phyloP scores from a whole-genome alignment of 2,888 invertebrate species.

The Acronicta aceris region DNA sequence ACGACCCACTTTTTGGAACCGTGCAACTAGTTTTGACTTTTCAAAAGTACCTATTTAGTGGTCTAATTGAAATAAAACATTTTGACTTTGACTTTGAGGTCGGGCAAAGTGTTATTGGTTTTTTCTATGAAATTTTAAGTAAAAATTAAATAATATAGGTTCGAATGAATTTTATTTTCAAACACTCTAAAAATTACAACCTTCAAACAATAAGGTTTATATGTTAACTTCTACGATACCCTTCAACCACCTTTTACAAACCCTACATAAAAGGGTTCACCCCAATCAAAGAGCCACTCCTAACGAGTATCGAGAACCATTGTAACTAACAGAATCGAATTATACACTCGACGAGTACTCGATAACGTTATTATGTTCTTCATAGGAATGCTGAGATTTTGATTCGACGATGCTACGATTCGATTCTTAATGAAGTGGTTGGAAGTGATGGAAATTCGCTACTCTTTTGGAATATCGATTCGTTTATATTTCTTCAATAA shows the following conservation, averaged over 20 bases:
- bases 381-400: conserved; percentile 55
- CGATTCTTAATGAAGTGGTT: conserved; percentile 14
- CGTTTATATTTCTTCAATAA: no score
- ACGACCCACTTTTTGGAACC: no score
- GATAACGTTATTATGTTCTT: conserved; percentile 67
- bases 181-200: no score
- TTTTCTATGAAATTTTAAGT: no score
- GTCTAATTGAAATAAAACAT: no score
- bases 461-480: conserved; percentile 4
- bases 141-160: no score
- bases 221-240: background rate
- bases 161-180: no score
- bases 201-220: no score
- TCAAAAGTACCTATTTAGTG: no score
- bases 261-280: conserved; percentile 44
- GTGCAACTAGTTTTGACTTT: no score
- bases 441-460: conserved; percentile 6
- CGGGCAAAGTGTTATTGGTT: no score
- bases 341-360: conserved; percentile 63
- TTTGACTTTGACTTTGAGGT: no score
- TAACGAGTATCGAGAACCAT: conserved; percentile 49
- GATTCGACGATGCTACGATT: conserved; percentile 14
- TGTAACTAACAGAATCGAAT: conserved; percentile 61
- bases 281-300: conserved; percentile 47
- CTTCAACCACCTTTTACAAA: conserved; percentile 9